Base-by-base conservation (phyloP, 2,797 vertebrate genomes). In the Sebastes nivosus region DNA sequence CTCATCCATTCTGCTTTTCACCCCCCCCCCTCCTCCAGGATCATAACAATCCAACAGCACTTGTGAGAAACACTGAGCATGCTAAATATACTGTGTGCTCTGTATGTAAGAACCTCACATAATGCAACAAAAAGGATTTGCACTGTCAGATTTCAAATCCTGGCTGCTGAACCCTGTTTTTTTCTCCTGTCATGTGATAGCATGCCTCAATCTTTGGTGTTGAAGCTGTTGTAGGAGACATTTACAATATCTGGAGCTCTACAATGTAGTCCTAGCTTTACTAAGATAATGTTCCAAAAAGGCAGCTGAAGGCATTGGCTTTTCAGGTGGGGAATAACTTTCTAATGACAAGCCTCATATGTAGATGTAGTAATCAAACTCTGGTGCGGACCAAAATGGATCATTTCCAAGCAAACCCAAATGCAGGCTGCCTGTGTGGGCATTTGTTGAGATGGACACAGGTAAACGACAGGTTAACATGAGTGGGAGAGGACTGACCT, bases 1-100 rank as follows among this genome's bases (percentile, higher is more conserved):
- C 80, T 87, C 82, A 24, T 89, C 72, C 55, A 13, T 64, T 52
- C 70, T 75, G 77, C 61, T 71, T 54, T 55, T 66, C 77, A 66
- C 27, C 27, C 24, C 18, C 18, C 34, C 32, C 55, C 12, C 0
- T 79, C 73, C 46, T 65, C 20, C 6, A 74, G 84, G 80, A 79
- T 75, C 77, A 30, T 50, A 74, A 77, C 76, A 74, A 54, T 77
- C 34, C 60, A 34, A n/a, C 52, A 36, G 58, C 63, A 64, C 69
- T 42, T 60, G 36, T 46, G 52, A 67, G 2, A 59, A 76, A 46
- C 67, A 54, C 75, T 18, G 16, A 32, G 25, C 60, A 16, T n/a
- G 60, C 52, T 50, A 22, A 8, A 1, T 25, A 3, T 10, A 27
- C 60, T 54, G 8, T 42, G 22, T 36, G 9, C 24, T 58, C 25